A percentile compares a stretch with the other conserved stretches of the same genome.
These are phyloP conservation scores for Thera obeliscata DNA, from an alignment of 2,888 invertebrate species.

Conservation along the genomic window DNA sequence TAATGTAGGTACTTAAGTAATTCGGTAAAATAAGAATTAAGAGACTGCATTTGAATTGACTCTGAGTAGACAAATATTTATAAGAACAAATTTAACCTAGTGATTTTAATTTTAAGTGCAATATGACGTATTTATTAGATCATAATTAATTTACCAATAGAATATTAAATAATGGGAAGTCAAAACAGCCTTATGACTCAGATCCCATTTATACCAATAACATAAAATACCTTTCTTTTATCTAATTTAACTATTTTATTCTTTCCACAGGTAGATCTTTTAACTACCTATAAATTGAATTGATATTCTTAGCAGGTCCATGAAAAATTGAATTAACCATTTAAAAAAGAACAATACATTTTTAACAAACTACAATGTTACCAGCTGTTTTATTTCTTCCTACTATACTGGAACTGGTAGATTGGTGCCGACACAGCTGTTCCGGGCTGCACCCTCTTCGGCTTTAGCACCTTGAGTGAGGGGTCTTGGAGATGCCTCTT, in stretches of 20 bases:
- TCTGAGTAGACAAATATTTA: slow-evolving; percentile 22
- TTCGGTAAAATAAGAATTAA: slow-evolving; percentile 36
- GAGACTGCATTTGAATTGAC: slow-evolving; percentile 39
- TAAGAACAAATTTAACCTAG: slow-evolving; percentile 35
- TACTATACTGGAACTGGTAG: slow-evolving; percentile 91
- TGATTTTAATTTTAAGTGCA: slow-evolving; percentile 37
- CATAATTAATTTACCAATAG: neutral
- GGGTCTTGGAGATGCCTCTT: slow-evolving; percentile 86
- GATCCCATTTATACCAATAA: too few relatives aligned
- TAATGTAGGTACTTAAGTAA: slow-evolving; percentile 16
- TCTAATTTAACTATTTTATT: neutral
- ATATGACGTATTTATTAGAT: slow-evolving; percentile 21
- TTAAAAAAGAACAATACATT: neutral
- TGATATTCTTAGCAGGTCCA: neutral
- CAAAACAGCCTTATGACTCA: neutral
- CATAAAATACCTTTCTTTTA: too few relatives aligned
- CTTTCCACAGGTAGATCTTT: neutral
- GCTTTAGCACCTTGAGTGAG: slow-evolving; percentile 84
- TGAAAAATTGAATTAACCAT: neutral
- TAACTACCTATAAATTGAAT: neutral
- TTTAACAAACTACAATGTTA: slow-evolving; percentile 13
- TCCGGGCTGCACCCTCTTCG: slow-evolving; percentile 86
- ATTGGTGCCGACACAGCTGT: slow-evolving; percentile 89
- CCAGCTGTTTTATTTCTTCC: slow-evolving; percentile 86
- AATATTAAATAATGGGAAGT: neutral